Evolutionary conservation across 1,140 invertebrate species (phyloP).

Genomic region (Pseudomyrmex pallidus): DNA sequence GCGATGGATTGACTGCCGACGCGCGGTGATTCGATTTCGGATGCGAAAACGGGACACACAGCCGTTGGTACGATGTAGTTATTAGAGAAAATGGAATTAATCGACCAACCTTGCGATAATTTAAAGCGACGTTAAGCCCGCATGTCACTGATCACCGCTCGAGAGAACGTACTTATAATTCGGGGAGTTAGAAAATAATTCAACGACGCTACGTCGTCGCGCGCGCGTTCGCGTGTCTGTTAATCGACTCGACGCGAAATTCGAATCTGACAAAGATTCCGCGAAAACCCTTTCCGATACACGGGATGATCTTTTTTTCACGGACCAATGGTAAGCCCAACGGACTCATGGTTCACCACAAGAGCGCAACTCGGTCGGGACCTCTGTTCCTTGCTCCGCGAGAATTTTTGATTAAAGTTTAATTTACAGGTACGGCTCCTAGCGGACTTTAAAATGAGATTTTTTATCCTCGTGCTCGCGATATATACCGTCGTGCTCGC

Average conservation of each 20-base stretch:
- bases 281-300: not conserved
- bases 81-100: constrained; percentile 61
- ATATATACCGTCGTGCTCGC: not conserved
- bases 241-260: constrained; percentile 5
- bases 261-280: constrained; percentile 17
- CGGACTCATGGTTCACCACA: constrained; percentile 63
- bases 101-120: constrained; percentile 36
- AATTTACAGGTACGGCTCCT: constrained; percentile 68
- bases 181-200: not conserved
- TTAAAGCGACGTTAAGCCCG: not conserved
- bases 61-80: constrained; percentile 42
- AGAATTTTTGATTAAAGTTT: constrained; percentile 74
- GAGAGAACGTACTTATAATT: not conserved
- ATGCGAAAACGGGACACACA: constrained; percentile 41
- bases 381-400: constrained; percentile 51
- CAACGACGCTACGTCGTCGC: not conserved
- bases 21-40: constrained; percentile 68
- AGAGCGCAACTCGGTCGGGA: constrained; percentile 51
- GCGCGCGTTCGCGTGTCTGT: not conserved
- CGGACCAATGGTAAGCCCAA: constrained; percentile 5
- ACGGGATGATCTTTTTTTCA: constrained; percentile 11
- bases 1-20: constrained; percentile 68
- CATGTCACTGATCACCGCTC: constrained; percentile 4
- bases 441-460: constrained; percentile 71
- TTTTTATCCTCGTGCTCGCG: constrained; percentile 58